Percentiles rank a stretch among this genome's conserved stretches.
These are phyloP conservation scores for Halichoeres trimaculatus DNA, from an alignment of 2,113 vertebrate genomes.

Conservation along the genomic window DNA sequence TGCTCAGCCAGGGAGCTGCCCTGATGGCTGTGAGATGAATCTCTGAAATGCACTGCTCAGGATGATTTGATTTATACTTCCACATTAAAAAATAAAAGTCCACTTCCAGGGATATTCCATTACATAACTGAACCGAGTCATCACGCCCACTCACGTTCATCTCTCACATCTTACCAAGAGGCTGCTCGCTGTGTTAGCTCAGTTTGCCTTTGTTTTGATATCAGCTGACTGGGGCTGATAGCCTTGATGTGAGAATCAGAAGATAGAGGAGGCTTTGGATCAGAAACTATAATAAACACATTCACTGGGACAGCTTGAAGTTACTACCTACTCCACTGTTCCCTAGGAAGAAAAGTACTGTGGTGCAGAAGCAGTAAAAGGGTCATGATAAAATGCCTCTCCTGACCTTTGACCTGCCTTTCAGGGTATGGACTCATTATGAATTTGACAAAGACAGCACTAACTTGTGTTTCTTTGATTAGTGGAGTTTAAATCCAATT, in stretches of 20 bases:
- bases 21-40: conserved; percentile 1
- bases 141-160: conserved; percentile 4
- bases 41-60: background rate
- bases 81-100: conserved; percentile 46
- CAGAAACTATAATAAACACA: background rate
- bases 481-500: conserved; percentile 1
- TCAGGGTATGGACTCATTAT: background rate
- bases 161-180: conserved; percentile 8
- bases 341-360: background rate
- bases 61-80: conserved; percentile 41
- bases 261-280: background rate
- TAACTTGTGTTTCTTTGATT: background rate
- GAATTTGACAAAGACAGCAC: background rate
- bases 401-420: background rate
- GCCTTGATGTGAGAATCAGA: background rate
- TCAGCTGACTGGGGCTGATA: background rate
- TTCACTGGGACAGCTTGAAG: background rate
- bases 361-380: background rate
- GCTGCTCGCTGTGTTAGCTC: background rate
- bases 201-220: background rate
- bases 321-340: background rate
- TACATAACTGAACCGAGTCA: conserved; percentile 40
- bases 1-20: background rate
- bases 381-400: background rate
- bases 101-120: conserved; percentile 46